Evolutionary conservation across 2,113 vertebrate genomes (phyloP).

Genomic region (Pontoporia blainvillei): DNA sequence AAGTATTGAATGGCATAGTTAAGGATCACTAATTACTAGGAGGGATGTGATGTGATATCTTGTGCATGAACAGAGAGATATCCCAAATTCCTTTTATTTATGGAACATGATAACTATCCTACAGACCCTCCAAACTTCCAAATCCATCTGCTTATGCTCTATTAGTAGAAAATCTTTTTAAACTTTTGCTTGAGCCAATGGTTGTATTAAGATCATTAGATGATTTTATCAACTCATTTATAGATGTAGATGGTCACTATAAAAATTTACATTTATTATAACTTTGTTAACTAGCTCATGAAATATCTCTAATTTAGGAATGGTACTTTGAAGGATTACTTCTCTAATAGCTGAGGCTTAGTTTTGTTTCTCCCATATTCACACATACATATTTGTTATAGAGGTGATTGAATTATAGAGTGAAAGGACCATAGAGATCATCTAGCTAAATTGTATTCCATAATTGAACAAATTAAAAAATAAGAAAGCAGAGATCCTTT

Average conservation of each 20-base stretch:
- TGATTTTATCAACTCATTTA: background rate
- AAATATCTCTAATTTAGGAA: background rate
- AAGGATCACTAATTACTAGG: background rate
- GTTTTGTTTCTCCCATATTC: background rate
- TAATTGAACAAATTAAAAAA: background rate
- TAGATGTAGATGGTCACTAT: background rate
- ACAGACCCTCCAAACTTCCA: background rate
- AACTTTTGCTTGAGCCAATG: slow-evolving; percentile 3
- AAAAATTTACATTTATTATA: background rate
- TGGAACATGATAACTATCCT: background rate
- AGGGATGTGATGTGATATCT: background rate
- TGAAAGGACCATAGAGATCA: background rate
- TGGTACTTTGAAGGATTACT: background rate
- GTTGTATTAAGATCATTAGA: background rate
- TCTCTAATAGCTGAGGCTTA: background rate
- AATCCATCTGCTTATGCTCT: background rate
- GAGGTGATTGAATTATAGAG: background rate
- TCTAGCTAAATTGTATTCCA: background rate
- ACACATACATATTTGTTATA: background rate
- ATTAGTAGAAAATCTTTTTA: background rate
- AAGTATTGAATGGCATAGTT: background rate
- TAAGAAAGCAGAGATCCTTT: background rate
- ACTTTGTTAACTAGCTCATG: background rate
- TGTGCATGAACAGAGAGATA: background rate
- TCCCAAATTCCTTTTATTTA: background rate